A percentile compares a stretch with the other conserved stretches of the same genome.
Conservation (phyloP, 2,797 vertebrate species). For the Cynopterus sphinx region DNA sequence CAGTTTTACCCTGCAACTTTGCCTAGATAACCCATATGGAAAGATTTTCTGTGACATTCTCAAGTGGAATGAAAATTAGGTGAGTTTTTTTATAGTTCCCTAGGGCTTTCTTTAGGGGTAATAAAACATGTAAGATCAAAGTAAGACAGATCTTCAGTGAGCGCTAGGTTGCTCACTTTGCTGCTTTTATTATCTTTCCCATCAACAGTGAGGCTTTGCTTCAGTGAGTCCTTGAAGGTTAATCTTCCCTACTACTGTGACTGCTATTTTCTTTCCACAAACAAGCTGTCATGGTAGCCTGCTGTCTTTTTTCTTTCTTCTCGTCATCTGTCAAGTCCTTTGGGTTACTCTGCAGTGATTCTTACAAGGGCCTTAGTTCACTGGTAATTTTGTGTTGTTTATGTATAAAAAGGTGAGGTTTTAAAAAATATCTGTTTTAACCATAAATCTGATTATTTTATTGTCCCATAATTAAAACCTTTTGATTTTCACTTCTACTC, state of each 20-base stretch:
- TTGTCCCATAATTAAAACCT: neutral
- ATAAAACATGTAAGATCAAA: neutral
- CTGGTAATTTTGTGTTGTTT: conserved; percentile 11
- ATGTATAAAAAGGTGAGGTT: neutral
- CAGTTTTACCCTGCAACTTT: neutral
- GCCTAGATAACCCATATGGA: neutral
- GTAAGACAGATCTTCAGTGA: neutral
- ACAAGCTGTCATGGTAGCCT: neutral
- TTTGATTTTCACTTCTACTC: neutral
- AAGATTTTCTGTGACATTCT: neutral
- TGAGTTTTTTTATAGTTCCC: neutral
- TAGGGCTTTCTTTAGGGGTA: neutral
- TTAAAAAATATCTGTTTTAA: neutral
- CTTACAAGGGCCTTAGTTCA: neutral
- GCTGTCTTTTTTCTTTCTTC: conserved; percentile 31
- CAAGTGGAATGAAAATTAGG: neutral
- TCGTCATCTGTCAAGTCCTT: neutral
- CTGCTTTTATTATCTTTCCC: neutral
- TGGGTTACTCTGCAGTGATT: neutral
- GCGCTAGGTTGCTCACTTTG: neutral
- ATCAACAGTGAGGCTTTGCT: neutral
- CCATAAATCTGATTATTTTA: conserved; percentile 24
- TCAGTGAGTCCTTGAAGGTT: neutral
- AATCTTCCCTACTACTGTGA: neutral
- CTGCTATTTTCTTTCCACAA: neutral